These are phyloP conservation scores for Cheilosia variabilis DNA, from an alignment of 2,888 invertebrate species.

Conservation along the genomic window DNA sequence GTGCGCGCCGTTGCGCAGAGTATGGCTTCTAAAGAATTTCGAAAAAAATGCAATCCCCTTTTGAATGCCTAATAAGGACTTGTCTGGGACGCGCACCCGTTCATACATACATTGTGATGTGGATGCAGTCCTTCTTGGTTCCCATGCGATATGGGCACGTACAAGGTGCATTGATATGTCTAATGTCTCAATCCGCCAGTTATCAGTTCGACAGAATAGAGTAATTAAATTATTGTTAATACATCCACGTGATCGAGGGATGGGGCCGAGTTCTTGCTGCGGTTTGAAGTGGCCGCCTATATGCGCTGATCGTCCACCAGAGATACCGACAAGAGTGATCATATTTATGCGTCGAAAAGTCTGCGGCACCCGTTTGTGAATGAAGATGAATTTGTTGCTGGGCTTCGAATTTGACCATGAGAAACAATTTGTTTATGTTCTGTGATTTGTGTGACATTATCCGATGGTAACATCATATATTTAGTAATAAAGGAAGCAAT, in stretches of 20 bases:
- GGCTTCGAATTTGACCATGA: slow-evolving; percentile 50
- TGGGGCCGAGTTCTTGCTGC: slow-evolving; percentile 16
- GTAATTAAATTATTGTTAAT: slow-evolving; percentile 75
- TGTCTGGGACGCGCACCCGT: slow-evolving; percentile 70
- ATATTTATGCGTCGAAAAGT: slow-evolving; percentile 74
- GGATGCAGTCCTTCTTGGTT: slow-evolving; percentile 51
- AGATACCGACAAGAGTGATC: slow-evolving; percentile 68
- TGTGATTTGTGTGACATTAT: slow-evolving; percentile 74
- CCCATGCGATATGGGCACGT: slow-evolving; percentile 73
- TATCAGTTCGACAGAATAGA: slow-evolving; percentile 73
- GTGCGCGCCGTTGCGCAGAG: slow-evolving; percentile 25
- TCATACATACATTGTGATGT: neutral
- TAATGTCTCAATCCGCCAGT: slow-evolving; percentile 75
- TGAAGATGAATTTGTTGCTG: slow-evolving; percentile 12
- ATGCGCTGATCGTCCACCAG: slow-evolving; percentile 5
- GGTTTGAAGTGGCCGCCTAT: slow-evolving; percentile 61
- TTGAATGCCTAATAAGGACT: slow-evolving; percentile 77
- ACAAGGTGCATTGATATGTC: slow-evolving; percentile 72
- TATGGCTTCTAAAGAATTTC: slow-evolving; percentile 74
- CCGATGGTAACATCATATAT: slow-evolving; percentile 64
- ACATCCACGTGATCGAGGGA: slow-evolving; percentile 68
- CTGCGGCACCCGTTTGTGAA: slow-evolving; percentile 71
- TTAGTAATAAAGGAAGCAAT: slow-evolving; percentile 72
- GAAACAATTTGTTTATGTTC: slow-evolving; percentile 40
- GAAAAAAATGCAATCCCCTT: slow-evolving; percentile 76